Evolutionary conservation across 2,113 vertebrate species (phyloP).

Genomic region (Prunella fulvescens): DNA sequence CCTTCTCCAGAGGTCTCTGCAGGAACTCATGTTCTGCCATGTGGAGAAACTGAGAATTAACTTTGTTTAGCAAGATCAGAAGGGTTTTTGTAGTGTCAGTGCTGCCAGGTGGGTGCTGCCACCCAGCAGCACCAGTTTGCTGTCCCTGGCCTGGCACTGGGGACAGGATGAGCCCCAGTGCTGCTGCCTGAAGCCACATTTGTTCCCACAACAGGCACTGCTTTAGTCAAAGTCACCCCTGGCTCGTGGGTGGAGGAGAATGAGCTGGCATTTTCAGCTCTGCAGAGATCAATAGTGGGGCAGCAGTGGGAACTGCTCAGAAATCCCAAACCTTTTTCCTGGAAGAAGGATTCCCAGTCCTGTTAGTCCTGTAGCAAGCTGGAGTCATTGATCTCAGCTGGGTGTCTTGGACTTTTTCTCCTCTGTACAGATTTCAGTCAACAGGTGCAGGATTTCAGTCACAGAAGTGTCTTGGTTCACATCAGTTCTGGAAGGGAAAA

Average conservation of each 20-base stretch:
- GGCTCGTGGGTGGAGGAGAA: neutral
- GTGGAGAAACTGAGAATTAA: rapidly evolving
- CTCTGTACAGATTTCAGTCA: neutral
- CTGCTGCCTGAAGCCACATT: neutral
- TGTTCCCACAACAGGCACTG: rapidly evolving
- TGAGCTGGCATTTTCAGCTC: neutral
- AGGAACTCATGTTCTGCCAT: rapidly evolving
- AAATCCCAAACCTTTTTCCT: neutral
- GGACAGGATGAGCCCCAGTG: neutral
- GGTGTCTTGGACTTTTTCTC: neutral
- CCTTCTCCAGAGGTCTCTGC: neutral
- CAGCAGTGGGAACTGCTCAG: neutral
- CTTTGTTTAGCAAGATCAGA: neutral
- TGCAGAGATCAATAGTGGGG: rapidly evolving
- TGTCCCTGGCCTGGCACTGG: rapidly evolving
- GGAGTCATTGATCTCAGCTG: neutral
- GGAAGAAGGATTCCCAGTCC: neutral
- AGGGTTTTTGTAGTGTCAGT: neutral
- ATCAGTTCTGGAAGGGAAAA: neutral
- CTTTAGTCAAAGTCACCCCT: neutral
- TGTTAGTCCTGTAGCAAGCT: neutral
- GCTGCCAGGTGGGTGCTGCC: neutral
- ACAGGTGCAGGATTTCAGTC: neutral
- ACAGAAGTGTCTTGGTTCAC: neutral
- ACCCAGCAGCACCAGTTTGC: neutral